These are phyloP conservation scores for Epizoanthus fatuus DNA, from an alignment of 92 coral and sea anemone species.

Conservation along the genomic window DNA sequence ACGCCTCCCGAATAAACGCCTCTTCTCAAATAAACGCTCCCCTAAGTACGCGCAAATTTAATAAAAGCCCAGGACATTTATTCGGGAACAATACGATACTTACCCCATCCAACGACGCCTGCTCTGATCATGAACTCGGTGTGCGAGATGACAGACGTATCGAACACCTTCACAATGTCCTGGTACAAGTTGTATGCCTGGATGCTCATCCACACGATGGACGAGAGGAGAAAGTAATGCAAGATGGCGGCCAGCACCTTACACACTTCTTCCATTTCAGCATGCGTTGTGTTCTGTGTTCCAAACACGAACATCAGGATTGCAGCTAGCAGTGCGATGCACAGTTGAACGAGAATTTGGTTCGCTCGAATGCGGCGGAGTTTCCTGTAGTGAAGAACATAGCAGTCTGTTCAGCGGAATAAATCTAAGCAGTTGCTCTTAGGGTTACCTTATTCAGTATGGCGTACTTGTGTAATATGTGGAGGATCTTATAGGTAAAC, in stretches of 20 bases:
- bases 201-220: conserved; percentile 94
- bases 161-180: conserved; percentile 98
- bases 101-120: conserved; percentile 92
- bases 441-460: no score
- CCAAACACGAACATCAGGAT: conserved; percentile 85
- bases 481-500: no score
- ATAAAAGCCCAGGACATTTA: not conserved
- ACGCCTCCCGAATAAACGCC: no score
- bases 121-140: conserved; percentile 94
- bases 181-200: conserved; percentile 95
- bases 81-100: conserved; percentile 5
- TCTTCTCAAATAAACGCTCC: no score
- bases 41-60: not conserved
- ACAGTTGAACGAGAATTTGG: conserved; percentile 87
- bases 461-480: no score
- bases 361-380: conserved; percentile 92
- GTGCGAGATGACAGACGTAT: conserved; percentile 81
- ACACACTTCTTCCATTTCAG: conserved; percentile 65
- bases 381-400: conserved; percentile 53
- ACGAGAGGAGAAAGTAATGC: conserved; percentile 90
- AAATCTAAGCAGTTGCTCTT: no score
- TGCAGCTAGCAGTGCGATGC: conserved; percentile 82
- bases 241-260: conserved; percentile 78
- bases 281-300: conserved; percentile 61
- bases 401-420: no score